Base-by-base conservation (phyloP, 2,113 vertebrate genomes). In the Otis tarda region DNA sequence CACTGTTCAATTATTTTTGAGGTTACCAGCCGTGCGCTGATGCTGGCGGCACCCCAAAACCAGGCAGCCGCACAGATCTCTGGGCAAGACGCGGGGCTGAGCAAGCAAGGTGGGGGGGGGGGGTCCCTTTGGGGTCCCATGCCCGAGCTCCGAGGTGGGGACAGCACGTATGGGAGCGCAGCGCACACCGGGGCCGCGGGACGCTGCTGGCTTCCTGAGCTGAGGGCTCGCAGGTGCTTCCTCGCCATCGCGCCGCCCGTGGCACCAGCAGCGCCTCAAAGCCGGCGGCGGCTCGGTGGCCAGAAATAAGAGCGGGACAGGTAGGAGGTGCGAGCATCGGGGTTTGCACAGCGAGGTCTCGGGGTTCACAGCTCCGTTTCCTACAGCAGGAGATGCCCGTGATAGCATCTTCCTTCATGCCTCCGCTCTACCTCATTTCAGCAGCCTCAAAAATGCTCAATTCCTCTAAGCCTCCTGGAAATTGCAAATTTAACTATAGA, bases 371-470 rank as follows among this genome's bases (percentile, higher is more conserved):
- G 43, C 43, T 65, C 68, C 2, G 0, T 57, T 35, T 74, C 35
- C 59, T 9, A 16, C 21, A 35, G 35, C 30, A 27, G 20, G 39
- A 28, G 39, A 41, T 14, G 7, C 11, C 1, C 4, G 16, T 1
- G 2, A n/a, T 53, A 4, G 3, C 6, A 1, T 45, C 74, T 20
- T 27, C 6, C n/a, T 20, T 21, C 0, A 2, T 14, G 41, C 55
- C 69, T 53, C 45, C 10, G 28, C 37, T n/a, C 55, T 28, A 21
- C 23, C 68, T 53, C 43, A n/a, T 15, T 55, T 52, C 57, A 30
- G 53, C 30, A 50, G 55, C 55, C 16, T 45, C 55, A 22, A 14
- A 69, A 59, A 13, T 2, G 4, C 31, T 18, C 11, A 43, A 15
- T 47, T 30, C 45, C 24, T 41, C 24, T 12, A 56, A 47, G 22